Conservation (phyloP, 92 coral and sea anemone genomes). For the Palythoa grandis region DNA sequence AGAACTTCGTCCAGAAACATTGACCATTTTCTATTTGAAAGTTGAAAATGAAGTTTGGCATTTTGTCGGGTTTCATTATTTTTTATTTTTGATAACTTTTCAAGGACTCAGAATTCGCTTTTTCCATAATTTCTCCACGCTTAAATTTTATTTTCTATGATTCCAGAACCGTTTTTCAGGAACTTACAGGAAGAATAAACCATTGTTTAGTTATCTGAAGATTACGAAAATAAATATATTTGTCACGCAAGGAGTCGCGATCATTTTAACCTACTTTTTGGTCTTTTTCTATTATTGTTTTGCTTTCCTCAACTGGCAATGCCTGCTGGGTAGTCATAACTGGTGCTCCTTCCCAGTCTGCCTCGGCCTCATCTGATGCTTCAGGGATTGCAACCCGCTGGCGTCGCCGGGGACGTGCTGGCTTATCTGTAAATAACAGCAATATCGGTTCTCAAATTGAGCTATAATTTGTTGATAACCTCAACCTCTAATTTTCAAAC, state of each 20-base stretch:
- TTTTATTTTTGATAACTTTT: too few relatives aligned
- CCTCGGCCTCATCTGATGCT: constrained; percentile 70
- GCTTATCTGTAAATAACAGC: constrained; percentile 57
- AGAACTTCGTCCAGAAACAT: too few relatives aligned
- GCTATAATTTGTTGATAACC: not conserved
- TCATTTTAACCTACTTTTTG: constrained; percentile 26
- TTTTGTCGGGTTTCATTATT: too few relatives aligned
- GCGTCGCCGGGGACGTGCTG: constrained; percentile 75
- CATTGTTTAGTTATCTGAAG: too few relatives aligned
- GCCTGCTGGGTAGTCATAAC: constrained; percentile 55
- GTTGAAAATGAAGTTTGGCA: too few relatives aligned
- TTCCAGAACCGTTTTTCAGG: too few relatives aligned
- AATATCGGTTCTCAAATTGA: not conserved
- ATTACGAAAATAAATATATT: not conserved
- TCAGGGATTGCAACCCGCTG: constrained; percentile 82
- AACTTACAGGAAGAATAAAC: too few relatives aligned
- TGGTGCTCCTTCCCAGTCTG: constrained; percentile 97
- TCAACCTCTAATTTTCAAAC: too few relatives aligned
- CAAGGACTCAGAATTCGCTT: too few relatives aligned
- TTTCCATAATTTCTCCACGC: too few relatives aligned
- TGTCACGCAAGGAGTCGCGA: not conserved
- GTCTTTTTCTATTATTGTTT: constrained; percentile 25
- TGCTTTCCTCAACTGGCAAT: constrained; percentile 25
- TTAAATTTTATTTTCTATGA: too few relatives aligned
- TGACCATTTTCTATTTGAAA: too few relatives aligned